phyloP scores from a whole-genome alignment of 2,888 invertebrate genomes.

The Drosophila prolongata region DNA sequence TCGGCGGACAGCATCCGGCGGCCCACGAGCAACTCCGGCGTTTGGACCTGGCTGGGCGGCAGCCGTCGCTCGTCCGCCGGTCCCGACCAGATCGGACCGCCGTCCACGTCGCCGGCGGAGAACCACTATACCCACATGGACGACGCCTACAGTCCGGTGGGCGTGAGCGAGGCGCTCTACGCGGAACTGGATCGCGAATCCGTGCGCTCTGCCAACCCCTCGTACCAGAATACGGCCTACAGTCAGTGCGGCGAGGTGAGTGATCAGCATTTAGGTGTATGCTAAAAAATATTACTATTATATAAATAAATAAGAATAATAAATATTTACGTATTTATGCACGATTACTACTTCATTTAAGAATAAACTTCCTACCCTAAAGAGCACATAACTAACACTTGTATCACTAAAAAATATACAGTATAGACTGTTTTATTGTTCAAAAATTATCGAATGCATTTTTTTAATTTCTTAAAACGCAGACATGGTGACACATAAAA shows the following conservation, averaged over 20 bases:
- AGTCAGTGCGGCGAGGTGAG: conserved; percentile 85
- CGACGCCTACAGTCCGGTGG: conserved; percentile 86
- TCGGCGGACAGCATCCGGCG: conserved; percentile 85
- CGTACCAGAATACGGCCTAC: conserved; percentile 90
- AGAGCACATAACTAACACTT: too few relatives aligned
- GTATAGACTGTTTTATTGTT: too few relatives aligned
- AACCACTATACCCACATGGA: conserved; percentile 91
- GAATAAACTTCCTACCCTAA: too few relatives aligned
- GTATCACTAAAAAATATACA: too few relatives aligned
- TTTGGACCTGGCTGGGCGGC: conserved; percentile 84
- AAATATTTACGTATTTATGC: too few relatives aligned
- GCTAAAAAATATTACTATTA: background rate
- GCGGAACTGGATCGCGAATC: conserved; percentile 89
- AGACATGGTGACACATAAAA: too few relatives aligned
- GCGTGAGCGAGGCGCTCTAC: conserved; percentile 88
- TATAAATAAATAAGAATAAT: background rate
- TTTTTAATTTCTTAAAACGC: too few relatives aligned
- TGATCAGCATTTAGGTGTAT: background rate
- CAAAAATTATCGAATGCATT: too few relatives aligned
- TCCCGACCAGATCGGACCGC: conserved; percentile 85
- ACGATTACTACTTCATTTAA: too few relatives aligned
- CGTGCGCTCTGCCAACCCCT: conserved; percentile 86
- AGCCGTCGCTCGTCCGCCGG: conserved; percentile 83
- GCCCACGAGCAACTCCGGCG: conserved; percentile 84
- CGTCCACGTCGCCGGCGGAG: conserved; percentile 86